Evolutionary conservation across 53 echinoderm and acorn worm genomes (phyloP).

Genomic region (Temnopleurus reevesii): DNA sequence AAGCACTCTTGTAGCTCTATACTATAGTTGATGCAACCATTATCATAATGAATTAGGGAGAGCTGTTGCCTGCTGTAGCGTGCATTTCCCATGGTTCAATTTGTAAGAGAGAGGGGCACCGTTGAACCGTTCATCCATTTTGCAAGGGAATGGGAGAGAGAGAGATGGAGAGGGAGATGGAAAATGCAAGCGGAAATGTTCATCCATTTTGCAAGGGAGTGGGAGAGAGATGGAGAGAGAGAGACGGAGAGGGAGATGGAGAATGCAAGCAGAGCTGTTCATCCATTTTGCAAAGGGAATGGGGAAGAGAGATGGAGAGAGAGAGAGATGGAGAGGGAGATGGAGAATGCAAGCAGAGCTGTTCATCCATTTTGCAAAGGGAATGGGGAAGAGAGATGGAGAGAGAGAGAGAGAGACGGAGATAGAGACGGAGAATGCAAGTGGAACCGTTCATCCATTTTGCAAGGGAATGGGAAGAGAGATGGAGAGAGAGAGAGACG

Average conservation of each 20-base stretch:
- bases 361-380: neutral
- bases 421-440: neutral
- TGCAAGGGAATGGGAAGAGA: neutral
- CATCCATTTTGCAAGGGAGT: too few species aligned
- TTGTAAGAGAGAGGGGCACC: conserved; percentile 8
- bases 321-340: conserved; percentile 26
- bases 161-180: conserved; percentile 22
- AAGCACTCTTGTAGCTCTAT: too few species aligned
- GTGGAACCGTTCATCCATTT: neutral
- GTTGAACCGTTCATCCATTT: neutral
- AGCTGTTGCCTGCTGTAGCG: conserved; percentile 2
- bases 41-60: conserved; percentile 31
- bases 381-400: neutral
- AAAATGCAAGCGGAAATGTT: conserved; percentile 49
- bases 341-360: conserved; percentile 37
- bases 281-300: neutral
- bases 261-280: conserved; percentile 45
- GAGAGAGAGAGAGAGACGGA: neutral
- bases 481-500: conserved; percentile 3
- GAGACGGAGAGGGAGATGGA: conserved; percentile 13
- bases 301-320: neutral
- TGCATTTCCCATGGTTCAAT: conserved; percentile 3
- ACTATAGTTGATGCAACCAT: neutral
- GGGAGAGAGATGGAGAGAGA: neutral
- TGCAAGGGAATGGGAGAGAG: neutral